Evolutionary conservation across 1,140 invertebrate genomes (phyloP), one percentile per base, ranked within the genome.

Genomic region (Dreissena polymorpha): DNA sequence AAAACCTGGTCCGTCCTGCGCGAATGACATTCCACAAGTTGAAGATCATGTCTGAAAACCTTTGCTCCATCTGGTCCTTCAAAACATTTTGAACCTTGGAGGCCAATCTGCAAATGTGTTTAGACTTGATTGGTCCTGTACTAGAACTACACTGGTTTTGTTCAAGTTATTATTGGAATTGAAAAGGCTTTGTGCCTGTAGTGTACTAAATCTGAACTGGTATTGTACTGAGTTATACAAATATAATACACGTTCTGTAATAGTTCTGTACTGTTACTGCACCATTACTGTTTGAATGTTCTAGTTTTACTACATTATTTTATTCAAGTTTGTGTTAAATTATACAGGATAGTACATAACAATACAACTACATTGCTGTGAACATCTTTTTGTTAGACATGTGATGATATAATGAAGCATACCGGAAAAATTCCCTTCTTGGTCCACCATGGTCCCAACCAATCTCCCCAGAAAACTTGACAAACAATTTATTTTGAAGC

Each of bases 391-490:
- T n/a, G n/a, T n/a, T n/a, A n/a, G n/a, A n/a, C n/a, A n/a, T n/a
- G n/a, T n/a, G n/a, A n/a, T n/a, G n/a, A n/a, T n/a, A 55, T 55
- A 55, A 55, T 12, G 18, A 12, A 12, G 18, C 53, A 12, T 71
- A 76, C 63, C 63, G 57, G 57, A 76, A 64, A 65, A 76, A 76
- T 29, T 76, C n/a, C n/a, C n/a, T n/a, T n/a, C n/a, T n/a, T n/a
- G n/a, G n/a, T n/a, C n/a, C n/a, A n/a, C n/a, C 74, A 16, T 75
- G 53, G 27, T 75, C 53, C 27, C 65, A 7, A 2, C 60, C 74
- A 18, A 76, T 65, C 74, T 65, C 74, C 51, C 74, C 74, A 65
- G 60, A 76, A 21, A 76, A 76, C 74, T 76, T 76, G 7, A 75
- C 27, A 29, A 16, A 75, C 25, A 75, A 27, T 29, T 75, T 63